Base-by-base conservation (phyloP, 2,113 vertebrate species). In the Tamias sibiricus region DNA sequence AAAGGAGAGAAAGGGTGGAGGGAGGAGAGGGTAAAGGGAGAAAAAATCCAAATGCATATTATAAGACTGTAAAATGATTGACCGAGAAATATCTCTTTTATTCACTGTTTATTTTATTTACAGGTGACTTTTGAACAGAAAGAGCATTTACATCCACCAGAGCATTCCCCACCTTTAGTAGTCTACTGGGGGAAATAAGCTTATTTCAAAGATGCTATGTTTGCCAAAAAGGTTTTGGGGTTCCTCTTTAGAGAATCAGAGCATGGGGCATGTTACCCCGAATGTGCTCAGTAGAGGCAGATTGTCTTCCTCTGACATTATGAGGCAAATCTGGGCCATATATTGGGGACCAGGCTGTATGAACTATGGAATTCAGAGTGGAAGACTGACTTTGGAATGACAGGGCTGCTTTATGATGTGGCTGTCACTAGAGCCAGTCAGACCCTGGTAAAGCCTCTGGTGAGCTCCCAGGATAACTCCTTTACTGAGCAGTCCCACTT, bases 51-150 rank as follows among this genome's bases (percentile, higher is more conserved):
- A 94, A 68, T 47, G 35, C 72, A 72, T 7, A 37, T 84, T 59
- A 17, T 54, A 86, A 80, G n/a, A 64, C 81, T 89, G 91, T 68
- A 84, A 84, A 92, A 35, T 88, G 11, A 68, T 49, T 72, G 44
- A 1, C 11, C 57, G 49, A 91, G 40, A 75, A 93, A 91, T 91
- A 20, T 83, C 47, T 84, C 66, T 84, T 52, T 44, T 95, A 37
- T 71, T 16, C 57, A 94, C 59, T 83, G 44, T 77, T 16, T 54
- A 64, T 87, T 94, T 97, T 88, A 94, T 89, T 92, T 90, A 44
- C 16, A 66, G 37, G 42, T 90, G 44, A 81, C 49, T 90, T 94
- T 86, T 71, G 64, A 94, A 79, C 64, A 85, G 71, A 96, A 87
- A 95, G 26, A 76, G 17, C 37, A 30, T 79, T 94, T 89, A 64